Evolutionary conservation across 2,113 vertebrate species (phyloP).

Genomic region (Neotoma lepida): DNA sequence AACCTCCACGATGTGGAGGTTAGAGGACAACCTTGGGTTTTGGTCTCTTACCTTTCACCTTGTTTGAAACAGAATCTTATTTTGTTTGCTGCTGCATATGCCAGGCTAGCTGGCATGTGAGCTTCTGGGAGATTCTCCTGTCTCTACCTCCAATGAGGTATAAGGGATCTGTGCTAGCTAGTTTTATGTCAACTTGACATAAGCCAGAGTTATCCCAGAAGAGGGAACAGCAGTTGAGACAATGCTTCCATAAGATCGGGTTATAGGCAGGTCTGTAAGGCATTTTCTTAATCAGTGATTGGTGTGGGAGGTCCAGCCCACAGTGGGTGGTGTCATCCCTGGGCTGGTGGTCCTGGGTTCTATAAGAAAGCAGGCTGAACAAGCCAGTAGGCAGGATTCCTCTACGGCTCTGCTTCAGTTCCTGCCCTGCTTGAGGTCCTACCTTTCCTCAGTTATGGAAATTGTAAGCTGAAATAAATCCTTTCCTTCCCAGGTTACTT

Average conservation of each 20-base stretch:
- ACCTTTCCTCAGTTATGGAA: not conserved
- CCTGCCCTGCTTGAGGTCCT: not conserved
- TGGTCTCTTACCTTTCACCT: not conserved
- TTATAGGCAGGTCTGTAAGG: not conserved
- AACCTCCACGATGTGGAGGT: not conserved
- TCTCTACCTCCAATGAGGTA: not conserved
- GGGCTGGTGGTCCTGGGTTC: not conserved
- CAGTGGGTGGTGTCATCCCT: not conserved
- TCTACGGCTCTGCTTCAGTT: not conserved
- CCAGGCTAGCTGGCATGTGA: not conserved
- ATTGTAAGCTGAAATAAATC: not conserved
- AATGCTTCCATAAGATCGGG: not conserved
- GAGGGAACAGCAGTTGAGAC: not conserved
- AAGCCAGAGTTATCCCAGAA: not conserved
- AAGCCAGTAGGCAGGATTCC: not conserved
- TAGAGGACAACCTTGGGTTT: not conserved
- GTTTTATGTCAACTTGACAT: not conserved
- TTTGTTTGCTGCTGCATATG: not conserved
- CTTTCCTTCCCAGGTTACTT: not conserved
- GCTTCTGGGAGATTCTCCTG: not conserved
- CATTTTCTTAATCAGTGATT: not conserved
- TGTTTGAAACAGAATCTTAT: not conserved
- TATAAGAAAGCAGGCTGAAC: not conserved
- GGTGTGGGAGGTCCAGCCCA: not conserved
- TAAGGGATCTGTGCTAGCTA: not conserved